Base-by-base conservation (phyloP, 2,113 vertebrate genomes). In the Leiothrix lutea region DNA sequence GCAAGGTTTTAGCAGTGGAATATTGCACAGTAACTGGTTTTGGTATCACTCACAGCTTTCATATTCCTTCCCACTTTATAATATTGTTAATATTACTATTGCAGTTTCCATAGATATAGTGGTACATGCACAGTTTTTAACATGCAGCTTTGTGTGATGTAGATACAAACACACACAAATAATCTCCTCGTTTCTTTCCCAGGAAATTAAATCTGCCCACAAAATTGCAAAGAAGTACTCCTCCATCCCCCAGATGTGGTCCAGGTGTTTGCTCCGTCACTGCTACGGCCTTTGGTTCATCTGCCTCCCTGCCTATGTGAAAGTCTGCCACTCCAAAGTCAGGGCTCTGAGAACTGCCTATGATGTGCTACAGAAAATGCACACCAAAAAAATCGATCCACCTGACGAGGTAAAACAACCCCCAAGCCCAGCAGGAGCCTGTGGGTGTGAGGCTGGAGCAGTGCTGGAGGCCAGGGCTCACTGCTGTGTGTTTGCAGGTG, bases 241-340 rank as follows among this genome's bases (percentile, higher is more conserved):
- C 8, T 99, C 99, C 45, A 98, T 99, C 91, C 99, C 99, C 58
- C 99, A 99, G 95, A 99, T 99, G 99, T 99, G 99, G 99, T 99
- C 99, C 92, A 98, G 98, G 96, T 99, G 99, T 97, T 98, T 99
- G 22, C 96, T 99, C 66, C 98, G 99, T 29, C 99, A 99, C 96
- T 99, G 99, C 92, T 99, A 99, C 0, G 99, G 99, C 40, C 98
- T 99, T 25, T 99, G 99, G 99, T 99, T 99, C 95, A 99, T 99
- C 96, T 99, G 99, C 97, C 98, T 99, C 54, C 99, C 99, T 11
- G 99, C 98, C 1, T 99, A 99, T 5, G 98, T 99, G 54, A 98
- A 98, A 86, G 98, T 98, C 20, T 99, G 99, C 96, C 99, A 99
- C 96, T 99, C 99, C 31, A 99, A 99, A 97, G 99, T 99, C 88